Evolutionary conservation across 2,888 invertebrate species (phyloP).

Genomic region (Cryptocheilus praepositus): DNA sequence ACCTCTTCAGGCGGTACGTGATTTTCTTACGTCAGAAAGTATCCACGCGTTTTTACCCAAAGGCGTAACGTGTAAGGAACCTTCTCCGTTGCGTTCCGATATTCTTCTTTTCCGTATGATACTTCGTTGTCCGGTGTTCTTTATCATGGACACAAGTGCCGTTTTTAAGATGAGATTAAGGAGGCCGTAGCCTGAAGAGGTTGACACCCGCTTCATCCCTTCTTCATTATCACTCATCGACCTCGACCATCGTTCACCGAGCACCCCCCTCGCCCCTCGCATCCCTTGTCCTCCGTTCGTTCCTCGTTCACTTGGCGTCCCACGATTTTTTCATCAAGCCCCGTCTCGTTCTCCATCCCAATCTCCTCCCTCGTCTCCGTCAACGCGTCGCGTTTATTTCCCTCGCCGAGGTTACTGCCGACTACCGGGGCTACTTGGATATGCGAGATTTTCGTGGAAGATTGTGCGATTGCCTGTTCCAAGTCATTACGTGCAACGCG

Average conservation of each 20-base stretch:
- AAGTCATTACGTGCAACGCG: conserved; percentile 45
- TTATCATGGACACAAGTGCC: no score
- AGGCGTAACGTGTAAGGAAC: no score
- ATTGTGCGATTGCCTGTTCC: conserved; percentile 49
- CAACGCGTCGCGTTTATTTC: conserved; percentile 20
- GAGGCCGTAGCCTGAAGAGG: neutral
- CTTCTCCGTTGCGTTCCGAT: neutral
- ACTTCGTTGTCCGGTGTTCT: neutral
- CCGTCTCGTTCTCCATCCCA: conserved; percentile 8
- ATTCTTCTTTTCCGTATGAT: neutral
- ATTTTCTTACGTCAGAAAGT: no score
- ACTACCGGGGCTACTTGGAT: conserved; percentile 36
- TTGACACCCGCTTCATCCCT: conserved; percentile 1
- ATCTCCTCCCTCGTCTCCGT: conserved; percentile 21
- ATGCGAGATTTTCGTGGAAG: conserved; percentile 54
- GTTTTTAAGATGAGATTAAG: no score
- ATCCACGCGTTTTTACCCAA: no score
- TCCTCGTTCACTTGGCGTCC: conserved; percentile 5
- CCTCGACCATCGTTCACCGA: neutral
- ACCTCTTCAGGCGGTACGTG: no score
- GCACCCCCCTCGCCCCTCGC: neutral
- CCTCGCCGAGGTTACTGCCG: neutral
- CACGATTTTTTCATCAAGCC: neutral
- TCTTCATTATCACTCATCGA: neutral
- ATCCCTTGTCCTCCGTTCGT: conserved; percentile 8